A percentile compares a stretch with the other conserved stretches of the same genome.
phyloP scores from a whole-genome alignment of 1,140 invertebrate genomes.

The Calliphora vicina region DNA sequence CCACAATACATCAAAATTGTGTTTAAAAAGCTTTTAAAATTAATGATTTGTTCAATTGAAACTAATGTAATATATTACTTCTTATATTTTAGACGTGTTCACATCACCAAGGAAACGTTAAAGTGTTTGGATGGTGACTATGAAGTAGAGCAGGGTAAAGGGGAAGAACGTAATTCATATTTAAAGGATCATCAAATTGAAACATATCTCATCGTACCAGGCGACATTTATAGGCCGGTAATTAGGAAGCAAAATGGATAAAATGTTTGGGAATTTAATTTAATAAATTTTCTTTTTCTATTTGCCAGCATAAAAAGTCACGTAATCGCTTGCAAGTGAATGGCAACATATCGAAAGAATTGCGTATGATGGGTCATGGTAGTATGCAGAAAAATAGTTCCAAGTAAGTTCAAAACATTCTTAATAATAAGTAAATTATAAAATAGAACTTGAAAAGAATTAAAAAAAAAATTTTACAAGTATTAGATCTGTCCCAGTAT shows the following conservation, averaged over 20 bases:
- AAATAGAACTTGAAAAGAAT: too few relatives aligned
- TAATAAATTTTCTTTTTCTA: too few relatives aligned
- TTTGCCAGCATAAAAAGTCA: constrained; percentile 63
- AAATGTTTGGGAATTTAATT: too few relatives aligned
- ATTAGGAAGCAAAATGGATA: too few relatives aligned
- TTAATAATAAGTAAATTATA: too few relatives aligned
- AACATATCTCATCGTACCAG: constrained; percentile 88
- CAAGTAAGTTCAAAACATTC: constrained; percentile 70
- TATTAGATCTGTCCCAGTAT: too few relatives aligned
- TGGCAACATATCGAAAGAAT: constrained; percentile 84
- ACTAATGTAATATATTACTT: not conserved
- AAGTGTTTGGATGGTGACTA: constrained; percentile 86
- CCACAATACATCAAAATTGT: too few relatives aligned
- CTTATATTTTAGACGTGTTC: constrained; percentile 76
- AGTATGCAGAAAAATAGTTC: constrained; percentile 72
- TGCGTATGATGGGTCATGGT: constrained; percentile 86
- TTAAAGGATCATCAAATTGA: constrained; percentile 91
- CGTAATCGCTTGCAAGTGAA: constrained; percentile 72
- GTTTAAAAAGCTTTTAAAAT: too few relatives aligned
- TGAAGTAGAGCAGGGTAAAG: constrained; percentile 87
- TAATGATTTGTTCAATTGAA: not conserved
- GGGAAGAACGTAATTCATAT: constrained; percentile 84
- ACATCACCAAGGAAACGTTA: constrained; percentile 92
- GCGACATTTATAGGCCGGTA: constrained; percentile 74
- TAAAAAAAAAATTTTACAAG: too few relatives aligned